Base-by-base conservation (phyloP, 1,140 invertebrate genomes). In the Odontomachus brunneus region DNA sequence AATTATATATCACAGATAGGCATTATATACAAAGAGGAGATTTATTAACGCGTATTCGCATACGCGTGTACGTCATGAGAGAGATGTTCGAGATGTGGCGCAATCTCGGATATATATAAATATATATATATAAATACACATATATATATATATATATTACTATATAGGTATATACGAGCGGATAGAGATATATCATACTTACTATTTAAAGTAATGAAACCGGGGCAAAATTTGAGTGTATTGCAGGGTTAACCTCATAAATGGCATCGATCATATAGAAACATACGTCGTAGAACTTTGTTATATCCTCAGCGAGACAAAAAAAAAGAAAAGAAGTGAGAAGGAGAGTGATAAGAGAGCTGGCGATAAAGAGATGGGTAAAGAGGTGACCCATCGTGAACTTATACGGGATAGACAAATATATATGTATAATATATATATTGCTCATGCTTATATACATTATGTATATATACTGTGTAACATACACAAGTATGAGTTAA, bases 351-450 rank as follows among this genome's bases (percentile, higher is more conserved):
- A n/a, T n/a, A 9, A 55, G 17, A 55, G n/a, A 19, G 38, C 9
- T 44, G 44, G 17, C 26, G 26, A 59, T 69, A 80, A n/a, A 19
- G 67, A 57, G 14, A 85, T 57, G 76, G 53, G 65, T 66, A 86
- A 84, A 84, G 60, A 82, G 71, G 63, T 33, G 78, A 89, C 24
- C 59, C 48, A 81, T 57, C 49, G 53, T 65, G 60, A 83, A 76
- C 80, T 80, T 86, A 69, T 48, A 78, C 44, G 76, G 57, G 33
- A 60, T 62, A 78, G 33, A 83, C 66, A 84, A 86, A 83, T 90
- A 90, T 89, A 89, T 88, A 90, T 90, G 82, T 90, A 88, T 91
- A 90, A 90, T 91, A 89, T 89, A 89, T 89, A 91, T 89, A 89
- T 65, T 88, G 85, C 87, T 83, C 38, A 24, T 69, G 87, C 86